phyloP scores from a whole-genome alignment of 2,888 invertebrate genomes.

The Hyposoter dolosus region DNA sequence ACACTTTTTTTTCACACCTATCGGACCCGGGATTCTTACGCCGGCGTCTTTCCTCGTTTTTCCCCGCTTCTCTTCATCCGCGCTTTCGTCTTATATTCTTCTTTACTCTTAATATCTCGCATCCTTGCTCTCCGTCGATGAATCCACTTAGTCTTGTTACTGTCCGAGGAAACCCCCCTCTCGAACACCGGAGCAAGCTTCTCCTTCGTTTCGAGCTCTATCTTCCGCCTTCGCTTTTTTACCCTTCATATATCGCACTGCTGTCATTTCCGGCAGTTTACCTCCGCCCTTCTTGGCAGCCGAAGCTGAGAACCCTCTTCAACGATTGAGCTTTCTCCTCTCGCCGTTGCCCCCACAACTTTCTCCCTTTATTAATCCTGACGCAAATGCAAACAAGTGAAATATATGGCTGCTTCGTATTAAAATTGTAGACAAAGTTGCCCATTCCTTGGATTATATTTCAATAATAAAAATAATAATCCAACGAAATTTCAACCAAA shows the following conservation, averaged over 20 bases:
- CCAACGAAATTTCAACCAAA: neutral
- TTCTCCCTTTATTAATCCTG: constrained; percentile 51
- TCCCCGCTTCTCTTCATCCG: constrained; percentile 22
- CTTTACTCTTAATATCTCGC: constrained; percentile 51
- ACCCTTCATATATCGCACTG: constrained; percentile 29
- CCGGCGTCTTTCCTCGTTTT: constrained; percentile 9
- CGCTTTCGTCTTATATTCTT: constrained; percentile 12
- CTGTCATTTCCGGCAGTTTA: constrained; percentile 60
- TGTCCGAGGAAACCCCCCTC: constrained; percentile 78
- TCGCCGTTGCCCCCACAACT: constrained; percentile 13
- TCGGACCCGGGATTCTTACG: constrained; percentile 17
- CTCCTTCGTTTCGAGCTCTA: constrained; percentile 63
- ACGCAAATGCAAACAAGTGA: constrained; percentile 51
- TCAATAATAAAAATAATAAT: neutral
- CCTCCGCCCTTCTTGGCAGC: constrained; percentile 50
- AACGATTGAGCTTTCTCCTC: constrained; percentile 33
- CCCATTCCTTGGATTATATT: neutral
- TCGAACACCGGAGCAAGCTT: constrained; percentile 64
- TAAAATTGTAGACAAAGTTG: neutral
- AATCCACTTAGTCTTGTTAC: constrained; percentile 84
- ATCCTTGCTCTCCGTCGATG: constrained; percentile 72
- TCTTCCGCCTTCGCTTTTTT: constrained; percentile 21
- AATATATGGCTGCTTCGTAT: constrained; percentile 8
- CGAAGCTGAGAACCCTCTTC: constrained; percentile 32
- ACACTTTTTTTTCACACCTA: constrained; percentile 34